A percentile compares a stretch with the other conserved stretches of the same genome.
These are phyloP conservation scores for Xanthia togata DNA, from an alignment of 2,888 invertebrate genomes.

Conservation along the genomic window DNA sequence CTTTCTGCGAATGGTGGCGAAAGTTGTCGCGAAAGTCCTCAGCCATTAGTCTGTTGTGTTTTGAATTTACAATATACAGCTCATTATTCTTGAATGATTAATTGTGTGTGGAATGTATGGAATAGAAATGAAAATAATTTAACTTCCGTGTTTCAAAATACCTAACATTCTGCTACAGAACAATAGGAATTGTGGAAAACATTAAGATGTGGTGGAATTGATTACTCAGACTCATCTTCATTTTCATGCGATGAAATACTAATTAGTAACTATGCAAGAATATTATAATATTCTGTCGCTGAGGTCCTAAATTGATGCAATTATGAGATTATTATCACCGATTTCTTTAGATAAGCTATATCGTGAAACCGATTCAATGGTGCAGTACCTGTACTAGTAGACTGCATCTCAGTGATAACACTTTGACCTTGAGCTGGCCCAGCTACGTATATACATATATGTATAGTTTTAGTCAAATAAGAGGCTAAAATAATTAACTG, in stretches of 20 bases:
- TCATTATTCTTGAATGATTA: conserved; percentile 60
- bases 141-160: conserved; percentile 28
- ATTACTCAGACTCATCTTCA: conserved; percentile 1
- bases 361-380: not conserved
- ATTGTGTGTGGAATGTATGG: conserved; percentile 53
- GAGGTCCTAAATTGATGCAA: not conserved
- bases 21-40: conserved; percentile 57
- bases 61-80: conserved; percentile 51
- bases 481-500: not conserved
- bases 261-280: conserved; percentile 5
- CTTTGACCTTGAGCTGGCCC: not conserved
- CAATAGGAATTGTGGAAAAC: conserved; percentile 25
- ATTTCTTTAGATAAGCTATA: not conserved
- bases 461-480: not conserved
- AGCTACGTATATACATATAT: not conserved
- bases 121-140: conserved; percentile 44
- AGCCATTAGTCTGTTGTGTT: conserved; percentile 44
- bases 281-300: not conserved
- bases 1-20: conserved; percentile 51
- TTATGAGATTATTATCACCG: not conserved
- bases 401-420: not conserved
- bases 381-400: not conserved
- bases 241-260: not conserved
- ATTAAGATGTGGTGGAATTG: conserved; percentile 18
- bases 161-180: conserved; percentile 36